Evolutionary conservation across 2,888 invertebrate species (phyloP).

Genomic region (Micoletzkya japonica): DNA sequence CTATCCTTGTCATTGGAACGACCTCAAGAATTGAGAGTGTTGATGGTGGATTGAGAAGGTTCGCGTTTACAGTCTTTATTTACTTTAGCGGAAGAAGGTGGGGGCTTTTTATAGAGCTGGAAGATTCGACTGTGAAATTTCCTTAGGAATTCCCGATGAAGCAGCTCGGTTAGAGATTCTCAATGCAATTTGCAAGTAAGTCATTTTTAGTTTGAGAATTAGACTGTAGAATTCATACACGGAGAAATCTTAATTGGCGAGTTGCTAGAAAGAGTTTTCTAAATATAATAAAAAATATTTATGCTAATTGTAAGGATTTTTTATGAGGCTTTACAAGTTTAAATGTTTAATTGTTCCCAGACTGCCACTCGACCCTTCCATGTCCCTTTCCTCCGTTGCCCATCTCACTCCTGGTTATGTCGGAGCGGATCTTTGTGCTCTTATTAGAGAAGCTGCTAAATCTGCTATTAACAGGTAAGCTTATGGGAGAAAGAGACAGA

Average conservation of each 20-base stretch:
- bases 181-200: slow-evolving; percentile 51
- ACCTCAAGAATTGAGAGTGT: slow-evolving; percentile 89
- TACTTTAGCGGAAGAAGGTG: neutral
- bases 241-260: neutral
- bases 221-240: neutral
- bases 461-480: slow-evolving; percentile 77
- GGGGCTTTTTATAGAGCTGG: slow-evolving; percentile 35
- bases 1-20: slow-evolving; percentile 78
- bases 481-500: too few species aligned
- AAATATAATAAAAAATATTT: neutral
- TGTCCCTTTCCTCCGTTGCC: slow-evolving; percentile 78
- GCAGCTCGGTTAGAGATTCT: slow-evolving; percentile 71
- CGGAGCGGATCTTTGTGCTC: slow-evolving; percentile 74
- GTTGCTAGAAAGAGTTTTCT: neutral
- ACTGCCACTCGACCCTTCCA: slow-evolving; percentile 73
- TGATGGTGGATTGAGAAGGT: slow-evolving; percentile 86
- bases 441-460: slow-evolving; percentile 82
- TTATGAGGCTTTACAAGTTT: neutral
- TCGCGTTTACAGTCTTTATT: too few species aligned
- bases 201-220: slow-evolving; percentile 2
- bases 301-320: neutral
- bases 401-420: slow-evolving; percentile 91
- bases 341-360: slow-evolving; percentile 48
- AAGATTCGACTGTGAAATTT: slow-evolving; percentile 80
- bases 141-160: slow-evolving; percentile 87